Percentiles rank a stretch among this genome's conserved stretches.
Conservation (phyloP, 2,888 invertebrate species). For the Craniophora ligustri region DNA sequence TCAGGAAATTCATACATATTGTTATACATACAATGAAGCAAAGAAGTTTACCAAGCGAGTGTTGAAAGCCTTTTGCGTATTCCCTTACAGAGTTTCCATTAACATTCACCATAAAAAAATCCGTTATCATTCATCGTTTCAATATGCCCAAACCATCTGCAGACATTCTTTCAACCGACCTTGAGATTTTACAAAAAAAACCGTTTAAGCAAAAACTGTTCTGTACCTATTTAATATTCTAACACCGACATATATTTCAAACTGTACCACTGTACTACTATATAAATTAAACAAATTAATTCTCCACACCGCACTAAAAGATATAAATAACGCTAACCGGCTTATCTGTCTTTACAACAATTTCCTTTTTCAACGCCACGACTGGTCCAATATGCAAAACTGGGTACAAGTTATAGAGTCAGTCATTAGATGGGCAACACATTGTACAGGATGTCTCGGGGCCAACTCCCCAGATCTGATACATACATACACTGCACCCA, state of each 20-base stretch:
- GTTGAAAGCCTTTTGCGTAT: too few species aligned
- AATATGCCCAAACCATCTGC: too few species aligned
- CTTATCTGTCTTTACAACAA: conserved; percentile 44
- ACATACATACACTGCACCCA: conserved; percentile 71
- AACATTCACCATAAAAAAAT: too few species aligned
- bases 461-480: conserved; percentile 73
- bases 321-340: conserved; percentile 43
- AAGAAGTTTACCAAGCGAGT: too few species aligned
- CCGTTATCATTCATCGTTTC: too few species aligned
- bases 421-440: conserved; percentile 76
- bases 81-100: too few species aligned
- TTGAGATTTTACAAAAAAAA: too few species aligned
- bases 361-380: conserved; percentile 54
- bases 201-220: too few species aligned
- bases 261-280: conserved; percentile 1
- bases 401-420: conserved; percentile 50
- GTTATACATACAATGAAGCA: too few species aligned
- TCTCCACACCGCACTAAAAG: conserved; percentile 42
- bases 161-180: too few species aligned
- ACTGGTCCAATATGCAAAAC: conserved; percentile 60
- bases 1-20: too few species aligned
- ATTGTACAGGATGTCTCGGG: conserved; percentile 81
- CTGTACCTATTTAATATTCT: too few species aligned
- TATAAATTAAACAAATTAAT: conserved; percentile 48
- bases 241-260: background rate